phyloP scores from a whole-genome alignment of 2,113 vertebrate genomes.

The Colossoma macropomum region DNA sequence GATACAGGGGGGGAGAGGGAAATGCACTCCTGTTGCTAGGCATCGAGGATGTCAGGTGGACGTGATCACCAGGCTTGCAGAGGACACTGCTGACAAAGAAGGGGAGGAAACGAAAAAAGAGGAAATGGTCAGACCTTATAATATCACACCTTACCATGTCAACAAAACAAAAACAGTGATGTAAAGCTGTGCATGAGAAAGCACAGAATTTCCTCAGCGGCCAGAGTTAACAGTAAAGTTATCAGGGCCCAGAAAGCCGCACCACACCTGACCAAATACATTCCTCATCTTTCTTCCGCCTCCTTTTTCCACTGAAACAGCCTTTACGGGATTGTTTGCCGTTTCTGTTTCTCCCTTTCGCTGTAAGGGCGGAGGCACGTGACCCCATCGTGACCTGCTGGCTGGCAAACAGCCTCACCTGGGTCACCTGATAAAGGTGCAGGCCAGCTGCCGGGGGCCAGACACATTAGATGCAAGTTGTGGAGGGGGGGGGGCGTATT shows the following conservation, averaged over 20 bases:
- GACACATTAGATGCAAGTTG: conserved; percentile 81
- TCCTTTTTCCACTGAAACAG: conserved; percentile 62
- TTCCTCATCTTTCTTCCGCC: conserved; percentile 69
- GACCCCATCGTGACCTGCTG: conserved; percentile 79
- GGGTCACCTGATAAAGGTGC: conserved; percentile 91
- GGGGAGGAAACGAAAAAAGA: conserved; percentile 24
- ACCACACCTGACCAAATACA: conserved; percentile 79
- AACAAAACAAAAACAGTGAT: conserved; percentile 7
- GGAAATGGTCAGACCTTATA: conserved; percentile 46
- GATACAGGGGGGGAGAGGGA: conserved; percentile 77
- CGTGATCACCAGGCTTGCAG: conserved; percentile 96
- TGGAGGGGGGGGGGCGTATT: conserved; percentile 64
- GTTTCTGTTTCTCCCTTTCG: conserved; percentile 66
- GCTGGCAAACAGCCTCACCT: conserved; percentile 78
- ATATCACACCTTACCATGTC: not conserved
- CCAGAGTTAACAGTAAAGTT: conserved; percentile 45
- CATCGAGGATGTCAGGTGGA: conserved; percentile 79
- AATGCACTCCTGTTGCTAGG: conserved; percentile 82
- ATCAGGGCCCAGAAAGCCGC: conserved; percentile 55
- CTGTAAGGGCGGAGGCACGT: conserved; percentile 60
- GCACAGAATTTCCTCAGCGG: conserved; percentile 21
- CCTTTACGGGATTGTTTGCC: conserved; percentile 67
- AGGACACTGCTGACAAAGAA: conserved; percentile 86
- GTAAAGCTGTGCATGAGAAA: not conserved
- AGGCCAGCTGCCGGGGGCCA: conserved; percentile 81